A percentile compares a stretch with the other conserved stretches of the same genome.
These are phyloP conservation scores for Melikaiella ostensackeni DNA, from an alignment of 2,888 invertebrate genomes.

Conservation along the genomic window DNA sequence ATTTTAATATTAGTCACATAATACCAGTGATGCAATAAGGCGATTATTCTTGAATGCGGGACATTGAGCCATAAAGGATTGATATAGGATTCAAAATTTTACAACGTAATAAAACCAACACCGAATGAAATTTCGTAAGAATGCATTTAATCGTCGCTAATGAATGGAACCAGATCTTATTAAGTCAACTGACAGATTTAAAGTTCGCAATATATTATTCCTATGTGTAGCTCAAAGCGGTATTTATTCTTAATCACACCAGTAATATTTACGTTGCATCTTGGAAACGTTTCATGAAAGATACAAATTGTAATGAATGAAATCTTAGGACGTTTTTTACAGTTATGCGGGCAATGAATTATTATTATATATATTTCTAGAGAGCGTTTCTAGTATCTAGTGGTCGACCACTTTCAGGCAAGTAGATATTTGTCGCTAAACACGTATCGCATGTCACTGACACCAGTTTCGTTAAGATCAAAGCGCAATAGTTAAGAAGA, in stretches of 20 bases:
- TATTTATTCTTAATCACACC: neutral
- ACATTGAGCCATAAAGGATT: neutral
- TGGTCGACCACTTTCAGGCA: neutral
- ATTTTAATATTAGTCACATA: neutral
- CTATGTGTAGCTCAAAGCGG: neutral
- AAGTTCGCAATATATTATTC: neutral
- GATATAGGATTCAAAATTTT: neutral
- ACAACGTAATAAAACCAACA: neutral
- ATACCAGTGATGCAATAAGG: neutral
- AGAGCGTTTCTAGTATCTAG: neutral
- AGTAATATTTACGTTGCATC: neutral
- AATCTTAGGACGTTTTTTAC: neutral
- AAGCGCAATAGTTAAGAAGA: neutral
- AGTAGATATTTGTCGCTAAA: neutral
- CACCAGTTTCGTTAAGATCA: neutral
- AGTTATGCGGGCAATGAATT: neutral
- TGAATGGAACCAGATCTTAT: neutral
- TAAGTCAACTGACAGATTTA: neutral
- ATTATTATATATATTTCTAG: slow-evolving; percentile 2
- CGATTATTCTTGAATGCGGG: neutral
- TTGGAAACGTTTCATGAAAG: neutral
- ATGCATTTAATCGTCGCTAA: neutral
- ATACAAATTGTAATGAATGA: neutral
- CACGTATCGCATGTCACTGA: neutral
- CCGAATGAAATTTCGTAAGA: neutral